Percentiles rank a stretch among this genome's conserved stretches.
Evolutionary conservation across 2,797 vertebrate genomes (phyloP).

Genomic region (Helarctos malayanus): DNA sequence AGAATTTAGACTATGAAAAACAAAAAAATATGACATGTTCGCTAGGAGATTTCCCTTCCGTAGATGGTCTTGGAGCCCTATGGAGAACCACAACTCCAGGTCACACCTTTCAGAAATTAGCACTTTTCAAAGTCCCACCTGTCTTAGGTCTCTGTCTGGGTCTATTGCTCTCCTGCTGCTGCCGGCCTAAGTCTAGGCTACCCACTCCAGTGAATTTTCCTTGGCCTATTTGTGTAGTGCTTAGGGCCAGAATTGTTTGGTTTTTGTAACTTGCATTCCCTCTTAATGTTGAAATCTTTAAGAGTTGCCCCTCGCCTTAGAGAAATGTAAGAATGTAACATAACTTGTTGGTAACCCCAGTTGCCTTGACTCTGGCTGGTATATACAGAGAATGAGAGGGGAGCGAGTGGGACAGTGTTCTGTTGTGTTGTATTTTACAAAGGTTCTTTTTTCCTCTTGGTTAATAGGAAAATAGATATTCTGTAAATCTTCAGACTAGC

Average conservation of each 20-base stretch:
- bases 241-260: background rate
- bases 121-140: background rate
- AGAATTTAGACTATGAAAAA: background rate
- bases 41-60: background rate
- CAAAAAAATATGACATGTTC: background rate
- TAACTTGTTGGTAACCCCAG: background rate
- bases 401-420: background rate
- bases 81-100: background rate
- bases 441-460: background rate
- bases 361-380: background rate
- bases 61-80: background rate
- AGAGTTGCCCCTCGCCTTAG: background rate
- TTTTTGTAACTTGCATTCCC: background rate
- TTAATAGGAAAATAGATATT: slow-evolving; percentile 70
- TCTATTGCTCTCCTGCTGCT: background rate
- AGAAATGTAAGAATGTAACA: background rate
- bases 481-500: slow-evolving; percentile 65
- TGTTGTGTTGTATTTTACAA: background rate
- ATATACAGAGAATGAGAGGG: background rate
- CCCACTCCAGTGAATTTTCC: background rate
- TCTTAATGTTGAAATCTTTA: slow-evolving; percentile 16
- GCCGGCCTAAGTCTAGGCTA: background rate
- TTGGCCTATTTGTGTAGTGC: background rate
- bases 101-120: background rate
- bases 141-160: background rate